Evolutionary conservation across 2,113 vertebrate species (phyloP), one percentile per base, ranked within the genome.

Genomic region (Tonatia bakeri): DNA sequence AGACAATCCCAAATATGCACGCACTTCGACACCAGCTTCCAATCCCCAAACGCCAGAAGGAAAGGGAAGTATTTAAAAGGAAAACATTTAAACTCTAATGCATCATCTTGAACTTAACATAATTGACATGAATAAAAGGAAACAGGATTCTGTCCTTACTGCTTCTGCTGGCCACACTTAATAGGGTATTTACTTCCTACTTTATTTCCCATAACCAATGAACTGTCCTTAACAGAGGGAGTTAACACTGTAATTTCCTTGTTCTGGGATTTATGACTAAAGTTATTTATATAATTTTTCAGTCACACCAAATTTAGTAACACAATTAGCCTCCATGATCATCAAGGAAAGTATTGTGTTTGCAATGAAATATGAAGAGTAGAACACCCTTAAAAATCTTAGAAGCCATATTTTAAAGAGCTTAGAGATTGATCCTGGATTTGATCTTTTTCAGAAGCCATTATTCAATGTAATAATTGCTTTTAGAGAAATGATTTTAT

Each of bases 1-100:
- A 91, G 65, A 93, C 70, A 91, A 79, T 36, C 61, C 94, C 95
- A 93, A 96, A 97, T 97, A 92, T 84, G 91, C 90, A 94, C 73
- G 33, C 59, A 31, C 40, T 90, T 17, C 5, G 31, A 88, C 5
- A 67, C n/a, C 47, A 52, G 31, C 52, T 85, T 92, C 75, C 40
- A 90, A 13, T 38, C 7, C 12, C 79, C 36, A 73, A 26, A 72
- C 11, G 61, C 38, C 50, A 75, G 84, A 56, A 15, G 4, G 52
- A 79, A 86, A 56, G 54, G 36, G 69, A 94, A 83, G 33, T 36
- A 36, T 43, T 80, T 87, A 56, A 80, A 64, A 59, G 56, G 56
- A 22, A 69, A 47, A 19, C 38, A 65, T 56, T 77, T 85, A 65
- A 82, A 77, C 36, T 45, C 4, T 12, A 77, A 16, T 67, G 73